Base-by-base conservation (phyloP, 1,140 invertebrate species). In the Drosophila chauvacae region DNA sequence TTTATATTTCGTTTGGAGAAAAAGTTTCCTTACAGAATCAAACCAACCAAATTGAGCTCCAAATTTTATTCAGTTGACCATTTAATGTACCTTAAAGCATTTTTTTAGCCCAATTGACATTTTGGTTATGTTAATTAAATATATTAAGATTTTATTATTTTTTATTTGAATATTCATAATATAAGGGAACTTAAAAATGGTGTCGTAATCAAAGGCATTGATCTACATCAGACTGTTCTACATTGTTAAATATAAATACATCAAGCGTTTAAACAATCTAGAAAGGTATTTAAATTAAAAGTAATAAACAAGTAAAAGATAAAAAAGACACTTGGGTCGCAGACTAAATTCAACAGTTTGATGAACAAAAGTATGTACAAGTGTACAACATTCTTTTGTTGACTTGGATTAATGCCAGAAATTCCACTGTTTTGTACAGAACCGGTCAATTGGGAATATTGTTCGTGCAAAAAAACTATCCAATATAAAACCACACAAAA, bases 351-450 rank as follows among this genome's bases (percentile, higher is more conserved):
- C 60, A 73, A 77, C 58, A 70, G 74, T 80, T 71, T 61, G 48
- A 79, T 74, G 72, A 51, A 23, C 51, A 20, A 13, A 20, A 16
- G 53, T 26, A 55, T 55, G 53, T 39, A 39, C 20, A 56, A 39
- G 30, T 68, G 39, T 80, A 84, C 61, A 77, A 66, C 64, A 90
- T 88, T 90, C 85, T 72, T 90, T 51, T 44, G 66, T 61, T 84
- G 50, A 79, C 66, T 88, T 90, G 85, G 85, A 79, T 63, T 33
- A 45, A 41, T 66, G 85, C 85, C 85, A 90, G 56, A 81, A 81
- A 90, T 90, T 90, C 74, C 78, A 76, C 48, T 64, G 74, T 55
- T 73, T 64, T 82, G 53, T 77, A 50, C 28, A 14, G 53, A 78
- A 65, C 33, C 63, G 30, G 39, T 69, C 39, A 50, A 74, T 77